Base-by-base conservation (phyloP, 1,140 invertebrate species). In the Ooceraea biroi region DNA sequence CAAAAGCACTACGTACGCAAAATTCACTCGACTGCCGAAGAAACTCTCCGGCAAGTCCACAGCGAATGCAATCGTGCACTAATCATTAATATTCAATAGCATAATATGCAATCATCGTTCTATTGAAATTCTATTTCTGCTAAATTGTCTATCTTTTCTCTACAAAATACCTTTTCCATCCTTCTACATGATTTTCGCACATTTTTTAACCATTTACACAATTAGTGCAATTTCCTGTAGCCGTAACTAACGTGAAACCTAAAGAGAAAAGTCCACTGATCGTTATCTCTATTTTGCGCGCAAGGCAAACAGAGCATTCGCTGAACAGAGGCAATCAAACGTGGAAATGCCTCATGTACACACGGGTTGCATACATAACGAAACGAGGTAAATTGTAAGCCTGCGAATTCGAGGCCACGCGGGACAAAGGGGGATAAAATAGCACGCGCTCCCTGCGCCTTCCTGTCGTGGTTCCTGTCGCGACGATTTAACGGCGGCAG, bases 401-500 rank as follows among this genome's bases (percentile, higher is more conserved):
- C n/a, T n/a, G n/a, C n/a, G n/a, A n/a, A n/a, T n/a, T 22, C 50
- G 57, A 50, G 65, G 36, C 57, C 50, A 14, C 36, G 65, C 50
- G 50, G 30, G 44, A 71, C 76, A 80, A 80, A 80, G 76, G 57
- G 76, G 44, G 71, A 71, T 80, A 69, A 80, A 69, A 80, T 80
- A 80, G 22, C 41, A 25, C 44, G 19, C 25, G 36, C 50, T 3
- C 12, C 22, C 30, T 65, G 50, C 63, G 50, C 76, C 73, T 77
- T 77, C 60, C 73, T 77, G 72, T 61, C 46, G 61, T 25, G 52
- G 46, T 77, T 77, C 74, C 74, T 77, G 76, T 80, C 76, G 76
- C 76, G 76, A 80, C 76, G 76, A 71, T 80, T 80, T 80, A 80
- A 80, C 76, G 76, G 65, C 76, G 76, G 65, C 76, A 55, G 30